Evolutionary conservation across 2,797 vertebrate species (phyloP).

Genomic region (Sebastolobus alascanus): DNA sequence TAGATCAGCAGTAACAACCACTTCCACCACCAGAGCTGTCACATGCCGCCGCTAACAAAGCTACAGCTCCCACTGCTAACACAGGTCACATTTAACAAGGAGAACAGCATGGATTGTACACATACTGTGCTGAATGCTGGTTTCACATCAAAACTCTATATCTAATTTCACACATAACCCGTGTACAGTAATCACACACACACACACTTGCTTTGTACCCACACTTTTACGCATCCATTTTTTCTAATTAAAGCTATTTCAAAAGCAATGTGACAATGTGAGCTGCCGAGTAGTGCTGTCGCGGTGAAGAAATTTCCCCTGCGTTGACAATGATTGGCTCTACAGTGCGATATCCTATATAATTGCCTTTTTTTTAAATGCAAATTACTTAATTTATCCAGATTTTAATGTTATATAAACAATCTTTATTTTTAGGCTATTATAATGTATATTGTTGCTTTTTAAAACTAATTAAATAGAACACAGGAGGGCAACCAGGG

Average conservation of each 20-base stretch:
- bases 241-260: slow-evolving; percentile 5
- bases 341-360: neutral
- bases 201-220: neutral
- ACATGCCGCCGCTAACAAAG: slow-evolving; percentile 77
- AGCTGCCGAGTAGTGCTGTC: too few species aligned
- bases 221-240: neutral
- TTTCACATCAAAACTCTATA: slow-evolving; percentile 56
- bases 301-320: too few species aligned
- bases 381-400: neutral
- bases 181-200: slow-evolving; percentile 11
- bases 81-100: slow-evolving; percentile 77
- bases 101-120: slow-evolving; percentile 68
- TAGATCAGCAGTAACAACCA: slow-evolving; percentile 79
- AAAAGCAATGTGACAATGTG: neutral
- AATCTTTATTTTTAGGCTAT: too few species aligned
- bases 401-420: neutral
- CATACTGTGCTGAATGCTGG: slow-evolving; percentile 63
- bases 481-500: neutral
- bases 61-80: slow-evolving; percentile 74
- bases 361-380: neutral
- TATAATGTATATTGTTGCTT: too few species aligned
- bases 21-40: slow-evolving; percentile 78
- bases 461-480: too few species aligned
- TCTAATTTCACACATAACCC: slow-evolving; percentile 49
- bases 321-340: too few species aligned